Base-by-base conservation (phyloP, 2,797 vertebrate genomes). In the Apogon hyalosoma region DNA sequence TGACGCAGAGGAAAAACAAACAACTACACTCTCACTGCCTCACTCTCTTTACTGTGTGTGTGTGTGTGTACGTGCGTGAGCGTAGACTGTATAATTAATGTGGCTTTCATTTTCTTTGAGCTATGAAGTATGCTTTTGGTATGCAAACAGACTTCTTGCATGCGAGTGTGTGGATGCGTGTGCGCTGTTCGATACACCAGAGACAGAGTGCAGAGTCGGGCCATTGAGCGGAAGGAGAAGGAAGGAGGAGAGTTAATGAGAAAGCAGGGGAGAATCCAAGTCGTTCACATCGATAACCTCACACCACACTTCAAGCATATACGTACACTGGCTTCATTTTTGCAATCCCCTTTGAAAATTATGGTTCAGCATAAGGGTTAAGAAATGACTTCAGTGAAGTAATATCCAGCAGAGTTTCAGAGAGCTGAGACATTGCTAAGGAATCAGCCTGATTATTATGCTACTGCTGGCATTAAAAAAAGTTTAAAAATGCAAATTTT, bases 1-100 rank as follows among this genome's bases (percentile, higher is more conserved):
- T 90, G 90, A 92, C 85, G 85, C 88, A 87, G 85, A 88, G 87
- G 41, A 87, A 84, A 86, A 88, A 85, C 79, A 84, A 86, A 83
- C 79, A 84, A 83, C 79, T 57, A 78, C 79, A 79, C 66, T 47
- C 73, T 82, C 70, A 13, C 75, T 82, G 62, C 15, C 31, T 40
- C 54, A 31, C 73, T 52, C 57, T 33, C 10, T 60, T 49, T 67
- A 13, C 53, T 47, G 71, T 18, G 56, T 11, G 38, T 31, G 43
- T n/a, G 54, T 15, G 51, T 31, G 40, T 16, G 54, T 15, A 48
- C 18, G 14, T 11, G 46, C n/a, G 14, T 38, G 6, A 55, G 55
- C 9, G 11, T 24, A 77, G 79, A 78, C 84, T 82, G 84, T 79
- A 88, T 88, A 89, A 92, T 93, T 88, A 91, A 90, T 90, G 78